Percentiles rank a stretch among this genome's conserved stretches.
phyloP scores from a whole-genome alignment of 2,888 invertebrate genomes.

The Nomada fucata region DNA sequence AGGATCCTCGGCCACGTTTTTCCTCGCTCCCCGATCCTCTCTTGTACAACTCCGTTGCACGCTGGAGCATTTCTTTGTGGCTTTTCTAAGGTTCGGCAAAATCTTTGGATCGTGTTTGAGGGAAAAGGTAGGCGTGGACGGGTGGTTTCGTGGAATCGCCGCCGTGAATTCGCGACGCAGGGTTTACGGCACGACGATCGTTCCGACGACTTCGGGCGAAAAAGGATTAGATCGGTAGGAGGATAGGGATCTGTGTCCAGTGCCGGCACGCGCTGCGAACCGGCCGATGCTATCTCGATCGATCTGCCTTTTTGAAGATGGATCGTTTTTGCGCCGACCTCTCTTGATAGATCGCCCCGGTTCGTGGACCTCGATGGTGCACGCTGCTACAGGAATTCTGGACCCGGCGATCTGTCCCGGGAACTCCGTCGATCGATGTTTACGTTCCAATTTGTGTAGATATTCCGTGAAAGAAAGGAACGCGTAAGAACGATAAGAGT shows the following conservation, averaged over 20 bases:
- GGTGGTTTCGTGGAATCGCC: neutral
- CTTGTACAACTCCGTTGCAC: constrained; percentile 25
- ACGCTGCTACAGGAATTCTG: neutral
- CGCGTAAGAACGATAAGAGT: neutral
- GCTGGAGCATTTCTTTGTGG: constrained; percentile 16
- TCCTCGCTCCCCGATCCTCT: constrained; percentile 10
- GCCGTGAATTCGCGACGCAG: neutral
- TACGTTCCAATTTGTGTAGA: neutral
- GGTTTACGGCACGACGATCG: neutral
- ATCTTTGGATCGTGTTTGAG: neutral
- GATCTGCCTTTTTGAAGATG: constrained; percentile 35
- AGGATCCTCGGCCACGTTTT: constrained; percentile 33
- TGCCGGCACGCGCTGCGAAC: constrained; percentile 49
- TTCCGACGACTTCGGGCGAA: neutral
- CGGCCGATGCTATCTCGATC: constrained; percentile 32
- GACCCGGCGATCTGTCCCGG: neutral
- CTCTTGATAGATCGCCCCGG: constrained; percentile 7
- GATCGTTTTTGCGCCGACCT: constrained; percentile 18
- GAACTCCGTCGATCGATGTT: constrained; percentile 13
- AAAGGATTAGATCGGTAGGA: neutral
- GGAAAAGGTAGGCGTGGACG: constrained; percentile 4
- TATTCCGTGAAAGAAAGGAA: neutral
- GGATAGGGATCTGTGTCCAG: neutral
- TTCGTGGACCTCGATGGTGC: constrained; percentile 1
- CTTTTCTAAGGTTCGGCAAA: neutral